Evolutionary conservation across 2,113 vertebrate species (phyloP).

Genomic region (Salvelinus namaycush): DNA sequence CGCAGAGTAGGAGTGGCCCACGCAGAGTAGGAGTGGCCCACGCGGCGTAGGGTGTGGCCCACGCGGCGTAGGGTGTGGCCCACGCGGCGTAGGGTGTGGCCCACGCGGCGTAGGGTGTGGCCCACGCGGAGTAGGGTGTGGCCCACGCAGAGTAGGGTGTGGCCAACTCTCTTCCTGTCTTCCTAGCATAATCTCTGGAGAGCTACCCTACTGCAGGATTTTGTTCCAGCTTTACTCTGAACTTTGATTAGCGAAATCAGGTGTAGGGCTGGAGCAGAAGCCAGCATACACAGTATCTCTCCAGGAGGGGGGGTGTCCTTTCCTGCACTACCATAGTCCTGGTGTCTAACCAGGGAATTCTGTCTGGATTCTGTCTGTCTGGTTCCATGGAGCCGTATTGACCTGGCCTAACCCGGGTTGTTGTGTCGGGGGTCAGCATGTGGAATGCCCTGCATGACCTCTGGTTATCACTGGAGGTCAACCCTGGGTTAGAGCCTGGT

Average conservation of each 20-base stretch:
- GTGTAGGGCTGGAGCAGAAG: not conserved
- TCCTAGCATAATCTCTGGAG: not conserved
- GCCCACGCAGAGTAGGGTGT: not conserved
- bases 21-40: too few relatives aligned
- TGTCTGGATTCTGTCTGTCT: conserved; percentile 24
- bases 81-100: too few relatives aligned
- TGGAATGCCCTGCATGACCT: too few relatives aligned
- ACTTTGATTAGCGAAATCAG: not conserved
- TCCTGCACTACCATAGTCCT: too few relatives aligned
- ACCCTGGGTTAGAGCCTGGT: not conserved
- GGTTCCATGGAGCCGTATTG: conserved; percentile 26
- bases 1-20: too few relatives aligned
- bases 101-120: too few relatives aligned
- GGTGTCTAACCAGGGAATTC: not conserved
- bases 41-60: too few relatives aligned
- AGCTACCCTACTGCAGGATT: too few relatives aligned
- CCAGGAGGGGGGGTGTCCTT: too few relatives aligned
- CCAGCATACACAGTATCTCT: not conserved
- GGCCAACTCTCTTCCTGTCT: not conserved
- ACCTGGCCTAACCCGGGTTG: conserved; percentile 4
- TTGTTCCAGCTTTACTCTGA: too few relatives aligned
- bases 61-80: too few relatives aligned
- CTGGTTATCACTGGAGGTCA: not conserved
- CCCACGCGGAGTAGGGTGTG: too few relatives aligned
- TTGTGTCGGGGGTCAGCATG: conserved; percentile 15